These are phyloP conservation scores for Pantherophis guttatus DNA, from an alignment of 2,113 vertebrate genomes.

Conservation along the genomic window DNA sequence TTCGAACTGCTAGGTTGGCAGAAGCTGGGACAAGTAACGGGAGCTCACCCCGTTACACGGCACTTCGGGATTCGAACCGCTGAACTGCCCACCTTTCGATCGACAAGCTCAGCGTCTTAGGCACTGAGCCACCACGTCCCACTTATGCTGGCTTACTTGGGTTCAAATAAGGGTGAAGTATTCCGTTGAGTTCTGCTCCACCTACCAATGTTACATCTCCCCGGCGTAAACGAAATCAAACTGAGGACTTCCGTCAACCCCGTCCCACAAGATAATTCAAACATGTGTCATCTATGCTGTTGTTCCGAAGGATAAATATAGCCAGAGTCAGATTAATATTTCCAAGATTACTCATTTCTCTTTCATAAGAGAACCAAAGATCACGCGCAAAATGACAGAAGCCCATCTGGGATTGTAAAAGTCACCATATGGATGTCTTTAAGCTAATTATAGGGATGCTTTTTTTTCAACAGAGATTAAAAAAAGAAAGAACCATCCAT, in stretches of 20 bases:
- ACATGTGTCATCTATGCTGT: conserved; percentile 54
- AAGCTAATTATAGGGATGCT: conserved; percentile 69
- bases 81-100: too few relatives aligned
- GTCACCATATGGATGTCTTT: conserved; percentile 71
- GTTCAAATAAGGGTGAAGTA: not conserved
- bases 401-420: conserved; percentile 75
- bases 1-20: too few relatives aligned
- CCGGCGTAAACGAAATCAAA: conserved; percentile 42
- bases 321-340: conserved; percentile 72
- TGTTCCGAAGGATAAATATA: conserved; percentile 73
- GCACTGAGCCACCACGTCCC: too few relatives aligned
- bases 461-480: not conserved
- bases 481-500: not conserved
- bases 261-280: conserved; percentile 41
- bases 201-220: conserved; percentile 40
- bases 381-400: conserved; percentile 72
- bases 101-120: too few relatives aligned
- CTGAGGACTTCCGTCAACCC: conserved; percentile 47
- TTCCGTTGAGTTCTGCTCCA: not conserved
- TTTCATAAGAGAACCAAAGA: conserved; percentile 73
- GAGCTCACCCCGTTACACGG: too few relatives aligned
- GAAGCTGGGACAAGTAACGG: too few relatives aligned
- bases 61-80: too few relatives aligned
- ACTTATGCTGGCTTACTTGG: not conserved
- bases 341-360: conserved; percentile 75